Evolutionary conservation across 30 jellyfish, hydroid and myxozoan genomes (phyloP), one percentile per base, ranked within the genome.

Genomic region (Aurelia aurita): DNA sequence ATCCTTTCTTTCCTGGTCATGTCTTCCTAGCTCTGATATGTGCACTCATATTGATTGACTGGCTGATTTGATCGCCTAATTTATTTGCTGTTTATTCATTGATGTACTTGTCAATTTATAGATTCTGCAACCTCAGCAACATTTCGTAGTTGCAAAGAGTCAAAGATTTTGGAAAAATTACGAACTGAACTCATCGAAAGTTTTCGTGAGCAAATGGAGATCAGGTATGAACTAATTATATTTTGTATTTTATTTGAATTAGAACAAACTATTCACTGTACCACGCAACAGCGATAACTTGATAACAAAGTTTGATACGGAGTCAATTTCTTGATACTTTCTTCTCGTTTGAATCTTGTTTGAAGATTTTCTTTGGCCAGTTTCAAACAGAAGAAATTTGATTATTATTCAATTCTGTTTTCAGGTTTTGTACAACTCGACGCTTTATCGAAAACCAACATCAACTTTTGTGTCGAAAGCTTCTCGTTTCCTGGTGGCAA

Each of bases 131-230:
- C 77, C 29, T 68, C 86, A 14, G 91, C 96, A 14, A 90, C 89
- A 22, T 71, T 83, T 59, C 93, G 89, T 20, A 85, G 83, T 15
- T 89, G 93, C 90, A 84, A 90, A 78, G 96, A 95, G 14, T 82
- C 96, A 23, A 89, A 83, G 22, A 47, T 69, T 15, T 87, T 88
- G 61, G 97, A 95, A 45, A 90, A 72, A 58, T 59, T 90, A 26
- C 29, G 95, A 67, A 90, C 82, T 7, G 95, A 95, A 74, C 53
- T 95, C 53, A 89, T 91, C 15, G 86, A 80, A 64, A 72, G 95
- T 62, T 95, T 95, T 69, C 97, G 82, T 46, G 96, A 89, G 75
- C 99, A 95, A 44, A 85, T 95, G 95, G 99, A 95, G 73, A 61
- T 79, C 5, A 72, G 98, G 99, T 89, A 81, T 14, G 23, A 18